Evolutionary conservation across 1,140 invertebrate species (phyloP).

Genomic region (Spodoptera frugiperda): DNA sequence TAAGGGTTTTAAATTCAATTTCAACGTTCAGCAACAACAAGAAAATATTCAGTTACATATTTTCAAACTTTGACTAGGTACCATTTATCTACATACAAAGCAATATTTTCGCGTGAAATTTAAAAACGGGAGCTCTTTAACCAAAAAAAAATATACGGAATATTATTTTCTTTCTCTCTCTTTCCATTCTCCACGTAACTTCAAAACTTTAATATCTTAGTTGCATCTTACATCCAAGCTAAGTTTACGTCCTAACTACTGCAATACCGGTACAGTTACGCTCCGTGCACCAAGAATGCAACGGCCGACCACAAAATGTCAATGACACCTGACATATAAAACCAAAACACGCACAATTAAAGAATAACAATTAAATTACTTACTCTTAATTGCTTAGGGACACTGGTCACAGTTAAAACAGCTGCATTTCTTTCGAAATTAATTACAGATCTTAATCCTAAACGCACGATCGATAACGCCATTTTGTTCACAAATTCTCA

Average conservation of each 20-base stretch:
- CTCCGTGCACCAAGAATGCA: slow-evolving; percentile 36
- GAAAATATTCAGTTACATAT: too few species aligned
- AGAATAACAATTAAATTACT: slow-evolving; percentile 20
- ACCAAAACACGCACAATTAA: background rate
- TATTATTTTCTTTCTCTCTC: too few species aligned
- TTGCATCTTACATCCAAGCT: too few species aligned
- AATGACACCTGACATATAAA: slow-evolving; percentile 42
- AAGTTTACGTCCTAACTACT: background rate
- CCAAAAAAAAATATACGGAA: too few species aligned
- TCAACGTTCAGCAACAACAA: too few species aligned
- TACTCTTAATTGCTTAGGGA: slow-evolving; percentile 71
- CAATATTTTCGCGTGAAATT: too few species aligned
- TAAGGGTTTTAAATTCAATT: too few species aligned
- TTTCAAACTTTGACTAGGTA: too few species aligned
- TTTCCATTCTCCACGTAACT: too few species aligned
- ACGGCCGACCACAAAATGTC: slow-evolving; percentile 9
- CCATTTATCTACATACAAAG: too few species aligned
- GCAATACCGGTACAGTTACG: slow-evolving; percentile 11
- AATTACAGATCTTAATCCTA: slow-evolving; percentile 69
- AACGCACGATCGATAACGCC: slow-evolving; percentile 74
- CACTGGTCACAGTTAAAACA: slow-evolving; percentile 66
- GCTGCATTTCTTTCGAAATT: slow-evolving; percentile 76
- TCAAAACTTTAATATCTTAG: too few species aligned
- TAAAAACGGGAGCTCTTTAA: too few species aligned
- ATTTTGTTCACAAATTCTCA: slow-evolving; percentile 65